Evolutionary conservation across 2,113 vertebrate species (phyloP).

Genomic region (Nerophis lumbriciformis): DNA sequence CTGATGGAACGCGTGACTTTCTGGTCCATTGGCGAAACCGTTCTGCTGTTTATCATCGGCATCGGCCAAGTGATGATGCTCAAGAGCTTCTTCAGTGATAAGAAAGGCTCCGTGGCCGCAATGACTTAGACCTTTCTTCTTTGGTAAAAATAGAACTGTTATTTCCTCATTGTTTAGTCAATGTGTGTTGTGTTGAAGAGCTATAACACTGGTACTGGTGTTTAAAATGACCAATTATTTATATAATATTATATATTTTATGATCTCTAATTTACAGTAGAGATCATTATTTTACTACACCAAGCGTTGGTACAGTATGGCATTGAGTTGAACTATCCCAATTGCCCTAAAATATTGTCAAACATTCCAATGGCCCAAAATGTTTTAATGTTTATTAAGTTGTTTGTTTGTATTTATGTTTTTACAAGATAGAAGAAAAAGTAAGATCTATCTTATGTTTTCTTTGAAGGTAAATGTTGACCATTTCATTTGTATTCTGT

Average conservation of each 20-base stretch:
- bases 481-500: neutral
- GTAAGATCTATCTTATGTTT: neutral
- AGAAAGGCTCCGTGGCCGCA: constrained; percentile 49
- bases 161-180: neutral
- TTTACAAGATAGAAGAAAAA: neutral
- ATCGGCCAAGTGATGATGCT: constrained; percentile 84
- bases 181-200: constrained; percentile 8
- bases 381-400: constrained; percentile 7
- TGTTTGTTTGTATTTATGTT: constrained; percentile 17
- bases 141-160: neutral
- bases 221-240: constrained; percentile 3
- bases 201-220: neutral
- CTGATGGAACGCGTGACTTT: constrained; percentile 74
- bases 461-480: neutral
- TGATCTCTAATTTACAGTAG: neutral
- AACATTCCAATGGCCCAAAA: neutral
- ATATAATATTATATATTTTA: too few relatives aligned
- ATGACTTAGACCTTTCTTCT: constrained; percentile 57
- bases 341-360: neutral
- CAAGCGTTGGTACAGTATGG: neutral
- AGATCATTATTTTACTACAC: constrained; percentile 17
- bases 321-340: neutral
- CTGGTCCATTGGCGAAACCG: constrained; percentile 82
- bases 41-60: constrained; percentile 81
- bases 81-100: constrained; percentile 85